These are phyloP conservation scores for Scomber japonicus DNA, from an alignment of 2,113 vertebrate species.

Conservation along the genomic window DNA sequence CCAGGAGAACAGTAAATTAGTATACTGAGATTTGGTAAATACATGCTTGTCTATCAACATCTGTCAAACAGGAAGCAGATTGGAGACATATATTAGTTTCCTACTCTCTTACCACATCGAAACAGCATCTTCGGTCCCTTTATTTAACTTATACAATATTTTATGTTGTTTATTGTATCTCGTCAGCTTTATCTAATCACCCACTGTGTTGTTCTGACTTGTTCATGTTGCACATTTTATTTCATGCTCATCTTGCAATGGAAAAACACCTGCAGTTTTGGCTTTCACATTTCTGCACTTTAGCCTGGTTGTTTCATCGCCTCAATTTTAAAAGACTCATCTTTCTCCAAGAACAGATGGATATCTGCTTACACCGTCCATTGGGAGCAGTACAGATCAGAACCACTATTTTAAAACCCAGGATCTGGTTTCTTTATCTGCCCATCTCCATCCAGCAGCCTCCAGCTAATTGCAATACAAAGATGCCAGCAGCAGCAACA, in stretches of 20 bases:
- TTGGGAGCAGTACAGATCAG: slow-evolving; percentile 34
- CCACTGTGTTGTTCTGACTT: too few relatives aligned
- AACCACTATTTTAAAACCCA: slow-evolving; percentile 68
- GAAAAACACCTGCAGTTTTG: neutral
- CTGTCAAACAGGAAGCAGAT: neutral
- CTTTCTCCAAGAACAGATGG: slow-evolving; percentile 3
- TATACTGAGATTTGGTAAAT: neutral
- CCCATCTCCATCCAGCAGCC: slow-evolving; percentile 19
- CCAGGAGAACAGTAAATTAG: neutral
- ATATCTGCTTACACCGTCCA: slow-evolving; percentile 31
- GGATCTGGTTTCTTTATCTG: slow-evolving; percentile 50
- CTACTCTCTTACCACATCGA: neutral
- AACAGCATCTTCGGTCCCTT: neutral
- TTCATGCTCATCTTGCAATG: neutral
- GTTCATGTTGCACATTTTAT: neutral
- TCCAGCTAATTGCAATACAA: slow-evolving; percentile 59
- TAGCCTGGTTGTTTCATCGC: slow-evolving; percentile 16
- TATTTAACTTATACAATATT: neutral
- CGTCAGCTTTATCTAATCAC: too few relatives aligned
- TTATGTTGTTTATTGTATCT: neutral
- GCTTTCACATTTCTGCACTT: neutral
- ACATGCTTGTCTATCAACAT: neutral
- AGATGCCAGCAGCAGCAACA: slow-evolving; percentile 50
- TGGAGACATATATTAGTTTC: neutral
- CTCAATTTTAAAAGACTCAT: slow-evolving; percentile 7